phyloP scores from a whole-genome alignment of 2,888 invertebrate species.

The Clanis bilineata region DNA sequence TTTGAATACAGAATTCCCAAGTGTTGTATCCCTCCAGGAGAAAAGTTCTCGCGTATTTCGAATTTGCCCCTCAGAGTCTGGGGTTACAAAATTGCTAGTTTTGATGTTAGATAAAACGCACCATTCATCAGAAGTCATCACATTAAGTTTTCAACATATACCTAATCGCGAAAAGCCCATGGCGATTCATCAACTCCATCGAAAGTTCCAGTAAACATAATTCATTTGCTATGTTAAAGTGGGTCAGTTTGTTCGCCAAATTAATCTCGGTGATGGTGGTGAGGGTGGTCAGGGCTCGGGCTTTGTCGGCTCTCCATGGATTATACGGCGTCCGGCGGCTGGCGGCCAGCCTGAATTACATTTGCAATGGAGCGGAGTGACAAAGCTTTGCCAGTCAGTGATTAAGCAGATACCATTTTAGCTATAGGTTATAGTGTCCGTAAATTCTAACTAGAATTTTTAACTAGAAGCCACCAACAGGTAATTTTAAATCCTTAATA shows the following conservation, averaged over 20 bases:
- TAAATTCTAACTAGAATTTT: too few species aligned
- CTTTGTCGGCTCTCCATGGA: conserved; percentile 31
- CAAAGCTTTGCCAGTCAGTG: neutral
- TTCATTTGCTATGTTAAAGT: conserved; percentile 28
- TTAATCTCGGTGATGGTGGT: conserved; percentile 30
- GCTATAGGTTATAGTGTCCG: too few species aligned
- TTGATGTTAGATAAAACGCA: too few species aligned
- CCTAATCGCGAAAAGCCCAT: neutral
- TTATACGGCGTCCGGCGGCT: conserved; percentile 26
- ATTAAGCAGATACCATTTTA: too few species aligned
- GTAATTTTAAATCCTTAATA: too few species aligned
- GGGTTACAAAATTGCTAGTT: too few species aligned
- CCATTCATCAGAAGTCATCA: too few species aligned
- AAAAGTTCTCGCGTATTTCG: too few species aligned
- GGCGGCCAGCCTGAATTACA: neutral
- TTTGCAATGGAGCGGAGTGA: conserved; percentile 17
- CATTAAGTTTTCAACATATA: neutral
- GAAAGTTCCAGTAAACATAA: conserved; percentile 2
- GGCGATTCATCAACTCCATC: neutral
- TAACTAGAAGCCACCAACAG: too few species aligned
- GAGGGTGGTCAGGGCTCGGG: conserved; percentile 26
- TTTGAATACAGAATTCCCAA: too few species aligned
- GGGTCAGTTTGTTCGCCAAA: conserved; percentile 32
- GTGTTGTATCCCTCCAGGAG: too few species aligned
- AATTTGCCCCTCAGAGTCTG: too few species aligned